Evolutionary conservation across 2,113 vertebrate genomes (phyloP).

Genomic region (Apteryx mantelli): DNA sequence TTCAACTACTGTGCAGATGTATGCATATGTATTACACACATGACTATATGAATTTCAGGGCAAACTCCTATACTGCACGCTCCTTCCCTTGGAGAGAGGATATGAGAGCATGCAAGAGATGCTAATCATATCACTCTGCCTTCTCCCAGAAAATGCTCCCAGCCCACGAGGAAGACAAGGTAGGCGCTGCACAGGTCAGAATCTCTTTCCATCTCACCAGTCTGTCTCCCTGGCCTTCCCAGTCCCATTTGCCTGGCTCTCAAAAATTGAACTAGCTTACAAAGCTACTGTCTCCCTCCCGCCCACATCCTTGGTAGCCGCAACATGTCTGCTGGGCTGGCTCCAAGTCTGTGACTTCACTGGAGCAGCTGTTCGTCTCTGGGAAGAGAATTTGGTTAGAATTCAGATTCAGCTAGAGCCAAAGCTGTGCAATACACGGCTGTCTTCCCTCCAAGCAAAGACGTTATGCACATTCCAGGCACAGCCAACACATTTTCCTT

Average conservation of each 20-base stretch:
- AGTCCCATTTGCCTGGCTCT: not conserved
- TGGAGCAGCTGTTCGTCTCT: slow-evolving; percentile 25
- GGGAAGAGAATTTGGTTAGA: slow-evolving; percentile 3
- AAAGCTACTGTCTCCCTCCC: not conserved
- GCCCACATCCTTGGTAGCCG: not conserved
- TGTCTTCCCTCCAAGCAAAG: not conserved
- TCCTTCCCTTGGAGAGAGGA: not conserved
- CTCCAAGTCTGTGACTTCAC: slow-evolving; percentile 13
- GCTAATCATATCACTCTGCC: not conserved
- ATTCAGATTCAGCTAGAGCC: not conserved
- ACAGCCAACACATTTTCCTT: not conserved
- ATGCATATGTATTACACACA: accelerated
- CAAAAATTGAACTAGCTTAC: not conserved
- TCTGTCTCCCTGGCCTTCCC: not conserved
- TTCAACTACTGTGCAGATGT: not conserved
- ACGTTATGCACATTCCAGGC: not conserved
- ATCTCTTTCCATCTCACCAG: not conserved
- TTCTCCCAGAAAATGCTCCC: not conserved
- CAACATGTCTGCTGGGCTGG: not conserved
- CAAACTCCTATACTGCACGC: not conserved
- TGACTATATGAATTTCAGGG: not conserved
- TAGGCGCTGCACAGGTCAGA: not conserved
- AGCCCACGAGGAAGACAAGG: accelerated
- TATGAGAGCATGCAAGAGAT: not conserved
- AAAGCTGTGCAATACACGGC: not conserved